phyloP scores from a whole-genome alignment of 1,140 invertebrate genomes.

The Homalodisca vitripennis region DNA sequence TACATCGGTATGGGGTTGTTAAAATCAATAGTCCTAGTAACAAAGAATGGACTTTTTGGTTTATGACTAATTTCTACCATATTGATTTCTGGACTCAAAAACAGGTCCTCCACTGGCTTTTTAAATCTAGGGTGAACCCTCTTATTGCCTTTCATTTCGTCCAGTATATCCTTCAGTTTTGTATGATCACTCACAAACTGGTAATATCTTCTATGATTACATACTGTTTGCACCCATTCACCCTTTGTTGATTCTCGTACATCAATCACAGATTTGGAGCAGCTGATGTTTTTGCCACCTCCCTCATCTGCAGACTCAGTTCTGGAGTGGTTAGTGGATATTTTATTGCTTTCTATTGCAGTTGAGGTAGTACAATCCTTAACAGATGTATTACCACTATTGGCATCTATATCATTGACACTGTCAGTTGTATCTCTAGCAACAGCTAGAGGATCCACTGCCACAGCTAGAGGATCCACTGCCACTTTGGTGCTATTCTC shows the following conservation, averaged over 20 bases:
- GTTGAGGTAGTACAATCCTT: too few species aligned
- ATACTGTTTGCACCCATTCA: background rate
- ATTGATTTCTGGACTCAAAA: conserved; percentile 7
- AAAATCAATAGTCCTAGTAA: background rate
- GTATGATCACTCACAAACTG: background rate
- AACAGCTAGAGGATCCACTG: too few species aligned
- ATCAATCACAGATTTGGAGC: too few species aligned
- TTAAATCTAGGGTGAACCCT: background rate
- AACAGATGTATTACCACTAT: too few species aligned
- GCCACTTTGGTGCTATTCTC: background rate
- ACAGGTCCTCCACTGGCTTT: background rate
- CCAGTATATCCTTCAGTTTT: background rate
- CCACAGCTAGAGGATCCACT: too few species aligned
- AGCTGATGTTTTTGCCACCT: too few species aligned
- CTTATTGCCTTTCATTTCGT: background rate
- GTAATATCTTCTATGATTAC: background rate
- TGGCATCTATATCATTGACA: too few species aligned
- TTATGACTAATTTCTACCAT: background rate
- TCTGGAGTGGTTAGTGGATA: too few species aligned
- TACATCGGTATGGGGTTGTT: conserved; percentile 12
- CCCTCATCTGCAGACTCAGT: too few species aligned
- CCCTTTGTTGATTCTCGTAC: too few species aligned
- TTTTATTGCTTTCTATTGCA: too few species aligned
- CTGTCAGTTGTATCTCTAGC: too few species aligned
- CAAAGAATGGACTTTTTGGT: background rate